Percentiles rank a stretch among this genome's conserved stretches.
phyloP scores from a whole-genome alignment of 1,140 invertebrate species.

The Condylostylus longicornis region DNA sequence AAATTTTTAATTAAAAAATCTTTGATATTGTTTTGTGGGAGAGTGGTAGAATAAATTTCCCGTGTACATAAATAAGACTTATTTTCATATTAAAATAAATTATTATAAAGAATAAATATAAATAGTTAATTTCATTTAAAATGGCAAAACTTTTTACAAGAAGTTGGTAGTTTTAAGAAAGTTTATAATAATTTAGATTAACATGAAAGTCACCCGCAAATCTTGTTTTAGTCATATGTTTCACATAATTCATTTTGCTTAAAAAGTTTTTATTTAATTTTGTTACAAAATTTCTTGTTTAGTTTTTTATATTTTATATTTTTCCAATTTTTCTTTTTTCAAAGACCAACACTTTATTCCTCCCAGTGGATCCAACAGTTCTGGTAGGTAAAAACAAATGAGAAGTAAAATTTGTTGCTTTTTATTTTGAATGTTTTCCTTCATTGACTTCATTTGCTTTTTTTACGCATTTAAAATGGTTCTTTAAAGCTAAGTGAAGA shows the following conservation, averaged over 20 bases:
- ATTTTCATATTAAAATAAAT: not conserved
- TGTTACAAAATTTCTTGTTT: too few species aligned
- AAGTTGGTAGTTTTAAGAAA: too few species aligned
- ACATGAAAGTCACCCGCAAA: too few species aligned
- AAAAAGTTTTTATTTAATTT: too few species aligned
- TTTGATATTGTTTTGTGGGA: too few species aligned
- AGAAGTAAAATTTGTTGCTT: too few species aligned
- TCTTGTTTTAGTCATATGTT: not conserved
- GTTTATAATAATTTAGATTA: too few species aligned
- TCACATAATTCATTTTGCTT: constrained; percentile 36
- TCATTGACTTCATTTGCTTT: not conserved
- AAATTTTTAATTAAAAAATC: not conserved
- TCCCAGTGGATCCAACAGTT: constrained; percentile 52
- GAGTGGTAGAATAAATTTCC: too few species aligned
- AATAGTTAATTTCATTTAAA: not conserved
- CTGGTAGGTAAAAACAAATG: constrained; percentile 60
- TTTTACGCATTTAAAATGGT: not conserved
- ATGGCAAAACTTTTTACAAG: not conserved
- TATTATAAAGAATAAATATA: not conserved
- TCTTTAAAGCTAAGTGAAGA: not conserved
- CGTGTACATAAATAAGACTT: too few species aligned
- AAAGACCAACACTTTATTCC: constrained; percentile 57
- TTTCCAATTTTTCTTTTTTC: too few species aligned
- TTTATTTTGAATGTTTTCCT: too few species aligned
- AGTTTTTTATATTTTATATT: too few species aligned